Percentiles rank a stretch among this genome's conserved stretches.
Evolutionary conservation across 2,113 vertebrate species (phyloP).

Genomic region (Elaphurus davidianus): DNA sequence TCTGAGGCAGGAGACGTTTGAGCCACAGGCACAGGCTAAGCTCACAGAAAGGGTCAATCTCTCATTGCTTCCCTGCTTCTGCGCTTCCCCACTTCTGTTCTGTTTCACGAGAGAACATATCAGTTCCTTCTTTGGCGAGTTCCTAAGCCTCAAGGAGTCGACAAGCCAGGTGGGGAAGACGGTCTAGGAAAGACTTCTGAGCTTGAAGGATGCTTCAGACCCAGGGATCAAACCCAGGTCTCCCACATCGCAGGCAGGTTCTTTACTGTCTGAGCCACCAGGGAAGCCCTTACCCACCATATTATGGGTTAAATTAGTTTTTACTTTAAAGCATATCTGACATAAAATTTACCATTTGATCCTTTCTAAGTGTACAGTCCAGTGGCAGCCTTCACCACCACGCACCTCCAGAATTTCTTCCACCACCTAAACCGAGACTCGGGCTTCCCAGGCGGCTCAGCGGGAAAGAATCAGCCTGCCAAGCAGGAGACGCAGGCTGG

Average conservation of each 20-base stretch:
- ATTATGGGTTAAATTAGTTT: neutral
- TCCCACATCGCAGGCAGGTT: neutral
- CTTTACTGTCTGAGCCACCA: neutral
- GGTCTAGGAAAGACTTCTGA: neutral
- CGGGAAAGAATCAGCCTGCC: neutral
- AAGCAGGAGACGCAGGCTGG: neutral
- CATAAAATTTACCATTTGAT: neutral
- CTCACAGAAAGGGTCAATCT: neutral
- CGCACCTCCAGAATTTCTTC: too few relatives aligned
- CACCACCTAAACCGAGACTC: neutral
- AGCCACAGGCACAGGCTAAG: neutral
- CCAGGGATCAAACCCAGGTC: neutral
- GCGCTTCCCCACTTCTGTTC: neutral
- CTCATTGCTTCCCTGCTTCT: neutral
- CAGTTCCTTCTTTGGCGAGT: neutral
- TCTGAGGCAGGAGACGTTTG: fast-evolving
- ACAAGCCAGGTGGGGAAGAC: neutral
- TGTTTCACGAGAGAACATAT: neutral
- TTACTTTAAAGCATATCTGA: neutral
- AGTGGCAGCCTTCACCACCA: too few relatives aligned
- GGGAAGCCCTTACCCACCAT: neutral
- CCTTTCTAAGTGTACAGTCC: too few relatives aligned
- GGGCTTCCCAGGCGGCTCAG: neutral
- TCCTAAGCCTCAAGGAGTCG: neutral
- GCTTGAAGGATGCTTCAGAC: neutral